Evolutionary conservation across 2,888 invertebrate genomes (phyloP).

Genomic region (Mimumesa dahlbomi): DNA sequence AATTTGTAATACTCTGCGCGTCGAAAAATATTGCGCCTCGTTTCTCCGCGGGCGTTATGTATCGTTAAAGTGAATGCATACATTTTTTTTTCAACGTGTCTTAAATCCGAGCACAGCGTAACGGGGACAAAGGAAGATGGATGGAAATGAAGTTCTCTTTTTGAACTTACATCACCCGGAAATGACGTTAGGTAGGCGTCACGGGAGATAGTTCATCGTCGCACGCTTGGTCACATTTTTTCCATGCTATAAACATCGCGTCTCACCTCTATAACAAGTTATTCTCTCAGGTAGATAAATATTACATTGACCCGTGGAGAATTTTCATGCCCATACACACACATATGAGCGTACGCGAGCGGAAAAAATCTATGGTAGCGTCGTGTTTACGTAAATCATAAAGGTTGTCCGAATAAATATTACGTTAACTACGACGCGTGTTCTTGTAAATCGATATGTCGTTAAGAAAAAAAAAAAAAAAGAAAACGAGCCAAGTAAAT

Average conservation of each 20-base stretch:
- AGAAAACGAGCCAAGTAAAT: too few species aligned
- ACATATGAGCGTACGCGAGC: background rate
- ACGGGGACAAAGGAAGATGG: slow-evolving; percentile 48
- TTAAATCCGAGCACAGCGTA: slow-evolving; percentile 23
- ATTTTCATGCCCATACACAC: background rate
- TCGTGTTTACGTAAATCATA: slow-evolving; percentile 25
- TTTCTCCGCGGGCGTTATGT: slow-evolving; percentile 46
- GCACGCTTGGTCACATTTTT: slow-evolving; percentile 21
- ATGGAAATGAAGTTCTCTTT: slow-evolving; percentile 51
- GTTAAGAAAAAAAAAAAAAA: slow-evolving; percentile 4
- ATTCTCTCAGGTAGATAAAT: slow-evolving; percentile 18
- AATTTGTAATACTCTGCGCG: background rate
- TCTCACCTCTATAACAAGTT: slow-evolving; percentile 7
- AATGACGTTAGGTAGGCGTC: slow-evolving; percentile 28
- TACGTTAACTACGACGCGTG: slow-evolving; percentile 16
- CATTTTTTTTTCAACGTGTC: slow-evolving; percentile 42
- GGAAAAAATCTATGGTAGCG: too few species aligned
- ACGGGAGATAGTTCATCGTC: slow-evolving; percentile 31
- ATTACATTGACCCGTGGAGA: slow-evolving; percentile 9
- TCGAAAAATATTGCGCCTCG: too few species aligned
- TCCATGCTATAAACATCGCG: slow-evolving; percentile 1
- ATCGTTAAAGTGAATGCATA: slow-evolving; percentile 49
- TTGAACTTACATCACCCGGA: slow-evolving; percentile 36
- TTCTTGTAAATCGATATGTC: slow-evolving; percentile 26
- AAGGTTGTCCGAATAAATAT: slow-evolving; percentile 8